These are phyloP conservation scores for Dasysyrphus tricinctus DNA, from an alignment of 2,888 invertebrate genomes.

Conservation along the genomic window DNA sequence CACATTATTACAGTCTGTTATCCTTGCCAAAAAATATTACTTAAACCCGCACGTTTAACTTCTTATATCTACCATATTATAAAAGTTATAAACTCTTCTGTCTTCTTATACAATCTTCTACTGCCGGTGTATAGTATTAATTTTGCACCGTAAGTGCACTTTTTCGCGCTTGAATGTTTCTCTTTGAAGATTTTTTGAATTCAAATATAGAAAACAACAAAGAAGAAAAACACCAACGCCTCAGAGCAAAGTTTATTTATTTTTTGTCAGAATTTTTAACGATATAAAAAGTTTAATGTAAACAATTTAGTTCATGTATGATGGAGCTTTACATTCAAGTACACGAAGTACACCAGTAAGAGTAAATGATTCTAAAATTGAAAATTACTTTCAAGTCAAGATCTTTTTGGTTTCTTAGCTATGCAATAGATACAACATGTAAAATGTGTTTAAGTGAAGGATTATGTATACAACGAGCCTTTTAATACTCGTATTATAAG, in stretches of 20 bases:
- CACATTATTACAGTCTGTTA: neutral
- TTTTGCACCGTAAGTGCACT: neutral
- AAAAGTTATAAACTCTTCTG: neutral
- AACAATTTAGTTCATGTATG: constrained; percentile 7
- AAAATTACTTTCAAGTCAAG: constrained; percentile 15
- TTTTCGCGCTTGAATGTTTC: neutral
- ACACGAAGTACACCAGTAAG: neutral
- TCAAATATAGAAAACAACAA: neutral
- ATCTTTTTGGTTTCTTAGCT: neutral
- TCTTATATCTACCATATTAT: neutral
- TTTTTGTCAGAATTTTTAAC: neutral
- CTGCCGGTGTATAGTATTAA: neutral
- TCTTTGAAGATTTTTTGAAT: neutral
- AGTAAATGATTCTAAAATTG: neutral
- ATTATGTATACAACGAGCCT: neutral
- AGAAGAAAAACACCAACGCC: neutral
- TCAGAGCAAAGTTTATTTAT: neutral
- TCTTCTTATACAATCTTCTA: neutral
- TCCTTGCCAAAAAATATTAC: neutral
- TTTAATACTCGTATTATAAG: too few species aligned
- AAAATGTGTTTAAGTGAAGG: neutral
- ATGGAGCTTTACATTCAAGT: neutral
- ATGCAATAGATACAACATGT: neutral
- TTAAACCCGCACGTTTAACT: neutral
- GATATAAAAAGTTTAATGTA: neutral